Conservation (phyloP, 2,888 invertebrate species). For the Petrolisthes manimaculis region DNA sequence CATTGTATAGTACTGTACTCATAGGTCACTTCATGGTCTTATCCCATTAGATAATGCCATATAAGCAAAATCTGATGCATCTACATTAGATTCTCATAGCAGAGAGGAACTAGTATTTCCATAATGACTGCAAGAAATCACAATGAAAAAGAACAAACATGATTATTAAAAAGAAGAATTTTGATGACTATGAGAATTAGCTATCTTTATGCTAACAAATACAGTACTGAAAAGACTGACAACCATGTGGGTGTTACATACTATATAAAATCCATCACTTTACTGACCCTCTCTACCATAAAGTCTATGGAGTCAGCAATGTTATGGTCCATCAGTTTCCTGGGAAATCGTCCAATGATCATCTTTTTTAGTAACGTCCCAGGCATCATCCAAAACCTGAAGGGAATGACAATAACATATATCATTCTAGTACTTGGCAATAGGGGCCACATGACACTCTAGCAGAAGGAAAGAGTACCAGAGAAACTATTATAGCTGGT, state of each 20-base stretch:
- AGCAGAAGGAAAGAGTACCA: too few species aligned
- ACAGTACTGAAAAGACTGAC: neutral
- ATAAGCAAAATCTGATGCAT: too few species aligned
- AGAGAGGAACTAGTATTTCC: neutral
- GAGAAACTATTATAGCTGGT: too few species aligned
- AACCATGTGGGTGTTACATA: neutral
- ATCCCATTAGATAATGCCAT: too few species aligned
- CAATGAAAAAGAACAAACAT: neutral
- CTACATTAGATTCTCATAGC: too few species aligned
- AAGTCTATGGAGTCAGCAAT: slow-evolving; percentile 90
- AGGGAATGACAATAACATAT: neutral
- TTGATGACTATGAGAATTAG: neutral
- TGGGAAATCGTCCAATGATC: slow-evolving; percentile 86
- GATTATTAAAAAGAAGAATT: too few species aligned
- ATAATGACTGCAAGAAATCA: neutral
- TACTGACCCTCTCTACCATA: slow-evolving; percentile 86
- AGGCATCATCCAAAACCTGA: slow-evolving; percentile 86
- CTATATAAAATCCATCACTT: neutral
- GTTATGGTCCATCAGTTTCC: slow-evolving; percentile 72
- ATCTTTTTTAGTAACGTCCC: slow-evolving; percentile 86
- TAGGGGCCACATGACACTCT: too few species aligned
- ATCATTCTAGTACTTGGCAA: too few species aligned
- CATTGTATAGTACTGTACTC: too few species aligned
- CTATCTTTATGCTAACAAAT: neutral
- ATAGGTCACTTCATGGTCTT: too few species aligned